These are phyloP conservation scores for Bruchidius siliquastri DNA, from an alignment of 2,888 invertebrate species.

Conservation along the genomic window DNA sequence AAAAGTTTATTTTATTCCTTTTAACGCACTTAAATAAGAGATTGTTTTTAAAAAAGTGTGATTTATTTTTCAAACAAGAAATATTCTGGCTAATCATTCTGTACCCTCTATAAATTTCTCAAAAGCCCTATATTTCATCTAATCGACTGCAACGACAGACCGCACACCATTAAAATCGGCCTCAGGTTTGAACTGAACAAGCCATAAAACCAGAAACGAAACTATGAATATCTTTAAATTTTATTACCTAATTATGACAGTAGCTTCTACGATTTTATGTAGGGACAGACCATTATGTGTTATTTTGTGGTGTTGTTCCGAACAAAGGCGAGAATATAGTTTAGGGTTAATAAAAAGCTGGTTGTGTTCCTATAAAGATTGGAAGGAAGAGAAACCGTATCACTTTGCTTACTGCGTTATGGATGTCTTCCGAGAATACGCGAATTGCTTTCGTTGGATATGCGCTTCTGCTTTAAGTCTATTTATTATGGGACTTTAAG, in stretches of 20 bases:
- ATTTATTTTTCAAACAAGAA: no score
- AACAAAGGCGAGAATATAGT: constrained; percentile 11
- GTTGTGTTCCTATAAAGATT: not conserved
- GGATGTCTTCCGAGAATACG: not conserved
- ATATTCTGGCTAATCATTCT: no score
- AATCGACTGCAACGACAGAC: constrained; percentile 9
- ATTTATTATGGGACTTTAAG: not conserved
- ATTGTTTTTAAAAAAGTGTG: no score
- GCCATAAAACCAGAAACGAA: constrained; percentile 25
- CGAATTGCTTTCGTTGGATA: not conserved
- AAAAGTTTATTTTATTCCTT: no score
- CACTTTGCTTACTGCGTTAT: not conserved
- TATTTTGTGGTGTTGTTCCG: constrained; percentile 22
- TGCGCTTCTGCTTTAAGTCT: not conserved
- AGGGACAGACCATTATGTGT: constrained; percentile 24
- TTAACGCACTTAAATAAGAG: no score
- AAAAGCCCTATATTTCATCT: no score
- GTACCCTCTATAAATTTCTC: no score
- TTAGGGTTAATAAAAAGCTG: not conserved
- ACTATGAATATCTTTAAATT: constrained; percentile 29
- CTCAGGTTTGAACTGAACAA: constrained; percentile 21
- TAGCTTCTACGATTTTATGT: constrained; percentile 26
- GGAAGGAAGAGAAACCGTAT: not conserved
- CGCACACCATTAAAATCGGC: constrained; percentile 17
- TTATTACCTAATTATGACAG: constrained; percentile 30